These are phyloP conservation scores for Escarpia spicata DNA, from an alignment of 2,888 invertebrate genomes.

Conservation along the genomic window DNA sequence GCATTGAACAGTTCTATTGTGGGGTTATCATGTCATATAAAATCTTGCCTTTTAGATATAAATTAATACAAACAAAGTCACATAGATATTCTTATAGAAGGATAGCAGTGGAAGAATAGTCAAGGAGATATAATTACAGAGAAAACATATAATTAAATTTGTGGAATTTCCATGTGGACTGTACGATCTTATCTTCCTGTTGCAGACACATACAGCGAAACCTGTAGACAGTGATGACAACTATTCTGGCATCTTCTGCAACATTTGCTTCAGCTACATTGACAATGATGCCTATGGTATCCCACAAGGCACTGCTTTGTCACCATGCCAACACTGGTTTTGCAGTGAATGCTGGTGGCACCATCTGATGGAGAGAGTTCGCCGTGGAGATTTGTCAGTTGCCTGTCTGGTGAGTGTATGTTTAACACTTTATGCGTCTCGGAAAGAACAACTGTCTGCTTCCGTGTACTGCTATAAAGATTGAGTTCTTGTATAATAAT, in stretches of 20 bases:
- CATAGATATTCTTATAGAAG: not conserved
- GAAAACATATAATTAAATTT: too few species aligned
- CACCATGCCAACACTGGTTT: conserved; percentile 43
- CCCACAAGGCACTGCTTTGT: conserved; percentile 33
- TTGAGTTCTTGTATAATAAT: too few species aligned
- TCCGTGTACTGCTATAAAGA: too few species aligned
- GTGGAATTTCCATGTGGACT: not conserved
- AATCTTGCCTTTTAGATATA: not conserved
- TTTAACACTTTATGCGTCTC: not conserved
- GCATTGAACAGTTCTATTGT: not conserved
- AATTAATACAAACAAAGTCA: not conserved
- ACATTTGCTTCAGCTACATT: conserved; percentile 25
- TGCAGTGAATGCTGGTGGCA: conserved; percentile 42
- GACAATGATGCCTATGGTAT: conserved; percentile 18
- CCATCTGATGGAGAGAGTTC: conserved; percentile 35
- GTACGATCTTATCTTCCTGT: not conserved
- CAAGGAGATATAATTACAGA: not conserved
- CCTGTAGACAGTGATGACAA: not conserved
- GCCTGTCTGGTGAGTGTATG: conserved; percentile 39
- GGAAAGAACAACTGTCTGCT: not conserved
- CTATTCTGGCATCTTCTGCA: conserved; percentile 21
- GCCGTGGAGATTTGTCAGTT: conserved; percentile 31
- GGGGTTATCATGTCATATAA: not conserved
- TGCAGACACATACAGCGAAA: not conserved
- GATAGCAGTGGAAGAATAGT: not conserved